Conservation (phyloP, 2,113 vertebrate genomes). For the Patagioenas fasciata region DNA sequence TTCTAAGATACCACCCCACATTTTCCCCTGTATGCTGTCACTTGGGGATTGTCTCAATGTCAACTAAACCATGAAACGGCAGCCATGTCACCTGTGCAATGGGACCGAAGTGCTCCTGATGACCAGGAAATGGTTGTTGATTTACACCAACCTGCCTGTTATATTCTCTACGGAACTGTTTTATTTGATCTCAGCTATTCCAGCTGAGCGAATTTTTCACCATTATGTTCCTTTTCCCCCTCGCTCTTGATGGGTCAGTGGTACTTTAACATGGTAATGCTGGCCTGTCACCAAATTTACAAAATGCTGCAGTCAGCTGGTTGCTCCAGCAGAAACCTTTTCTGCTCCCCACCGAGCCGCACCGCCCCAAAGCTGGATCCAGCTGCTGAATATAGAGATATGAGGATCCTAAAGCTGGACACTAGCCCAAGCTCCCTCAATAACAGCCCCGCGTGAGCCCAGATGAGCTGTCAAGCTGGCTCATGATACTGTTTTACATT, state of each 20-base stretch:
- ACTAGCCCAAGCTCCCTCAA: background rate
- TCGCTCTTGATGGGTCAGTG: background rate
- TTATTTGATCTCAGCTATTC: background rate
- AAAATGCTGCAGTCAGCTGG: conserved; percentile 22
- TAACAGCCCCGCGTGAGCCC: background rate
- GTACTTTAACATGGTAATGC: background rate
- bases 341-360: background rate
- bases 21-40: background rate
- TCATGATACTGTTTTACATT: conserved; percentile 65
- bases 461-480: conserved; percentile 60
- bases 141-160: background rate
- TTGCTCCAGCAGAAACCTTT: background rate
- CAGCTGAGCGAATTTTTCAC: background rate
- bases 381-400: background rate
- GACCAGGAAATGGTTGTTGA: background rate
- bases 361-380: background rate
- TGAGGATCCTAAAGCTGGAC: background rate
- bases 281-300: background rate
- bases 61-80: background rate
- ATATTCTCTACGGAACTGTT: background rate
- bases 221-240: background rate
- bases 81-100: background rate
- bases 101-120: background rate
- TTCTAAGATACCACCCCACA: background rate
- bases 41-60: background rate